A percentile compares a stretch with the other conserved stretches of the same genome.
Evolutionary conservation across 2,113 vertebrate genomes (phyloP).

Genomic region (Dipodomys spectabilis): DNA sequence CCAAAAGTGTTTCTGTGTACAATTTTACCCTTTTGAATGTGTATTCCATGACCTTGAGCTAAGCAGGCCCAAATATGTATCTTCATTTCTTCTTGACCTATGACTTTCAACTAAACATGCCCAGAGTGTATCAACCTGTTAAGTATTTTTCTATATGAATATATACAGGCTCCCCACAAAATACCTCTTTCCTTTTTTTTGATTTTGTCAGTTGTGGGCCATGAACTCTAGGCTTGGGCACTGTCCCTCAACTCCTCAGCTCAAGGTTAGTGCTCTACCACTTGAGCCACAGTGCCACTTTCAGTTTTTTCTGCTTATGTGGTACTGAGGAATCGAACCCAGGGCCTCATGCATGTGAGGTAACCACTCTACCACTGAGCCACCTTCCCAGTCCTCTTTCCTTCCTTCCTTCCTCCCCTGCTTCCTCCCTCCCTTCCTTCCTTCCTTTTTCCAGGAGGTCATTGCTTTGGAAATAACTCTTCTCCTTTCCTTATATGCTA

Average conservation of each 20-base stretch:
- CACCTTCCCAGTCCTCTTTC: background rate
- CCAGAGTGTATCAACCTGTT: background rate
- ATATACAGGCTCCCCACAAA: background rate
- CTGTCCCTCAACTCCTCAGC: too few relatives aligned
- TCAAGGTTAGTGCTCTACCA: too few relatives aligned
- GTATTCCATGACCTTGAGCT: background rate
- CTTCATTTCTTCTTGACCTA: background rate
- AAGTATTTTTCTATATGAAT: background rate
- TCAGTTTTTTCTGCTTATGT: too few relatives aligned
- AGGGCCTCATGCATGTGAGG: too few relatives aligned
- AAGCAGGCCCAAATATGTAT: background rate
- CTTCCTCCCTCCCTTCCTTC: background rate
- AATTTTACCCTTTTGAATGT: background rate
- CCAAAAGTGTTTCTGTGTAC: background rate
- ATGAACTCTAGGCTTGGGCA: too few relatives aligned
- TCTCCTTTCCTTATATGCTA: too few relatives aligned
- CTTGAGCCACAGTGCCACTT: too few relatives aligned
- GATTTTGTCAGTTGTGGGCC: too few relatives aligned
- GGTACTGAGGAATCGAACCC: too few relatives aligned
- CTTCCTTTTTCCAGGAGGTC: background rate
- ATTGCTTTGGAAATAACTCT: background rate
- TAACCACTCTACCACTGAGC: too few relatives aligned
- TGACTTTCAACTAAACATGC: background rate
- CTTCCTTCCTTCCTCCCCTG: background rate
- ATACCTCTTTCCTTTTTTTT: background rate